Evolutionary conservation across 1,140 invertebrate species (phyloP).

Genomic region (Lepidurus apus): DNA sequence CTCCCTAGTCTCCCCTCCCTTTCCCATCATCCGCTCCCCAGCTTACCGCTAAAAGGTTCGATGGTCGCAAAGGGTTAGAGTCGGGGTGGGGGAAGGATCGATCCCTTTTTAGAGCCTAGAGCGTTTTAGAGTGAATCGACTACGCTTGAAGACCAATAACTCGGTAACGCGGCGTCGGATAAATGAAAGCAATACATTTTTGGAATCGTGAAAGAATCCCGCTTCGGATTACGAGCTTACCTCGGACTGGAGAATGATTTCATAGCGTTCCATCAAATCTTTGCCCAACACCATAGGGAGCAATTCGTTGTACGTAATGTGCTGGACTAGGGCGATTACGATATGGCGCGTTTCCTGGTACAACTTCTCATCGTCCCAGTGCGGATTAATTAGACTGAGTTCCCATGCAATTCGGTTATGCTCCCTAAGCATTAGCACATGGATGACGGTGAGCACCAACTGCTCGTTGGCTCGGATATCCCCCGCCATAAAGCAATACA

Average conservation of each 20-base stretch:
- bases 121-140: too few relatives aligned
- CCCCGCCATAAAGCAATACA: slow-evolving; percentile 54
- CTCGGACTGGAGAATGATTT: slow-evolving; percentile 38
- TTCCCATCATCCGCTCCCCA: too few relatives aligned
- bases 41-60: too few relatives aligned
- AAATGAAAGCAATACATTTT: not conserved
- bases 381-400: slow-evolving; percentile 48
- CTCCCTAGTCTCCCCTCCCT: too few relatives aligned
- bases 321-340: slow-evolving; percentile 50
- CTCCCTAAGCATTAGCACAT: slow-evolving; percentile 49
- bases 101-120: too few relatives aligned
- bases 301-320: slow-evolving; percentile 55
- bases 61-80: too few relatives aligned
- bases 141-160: too few relatives aligned
- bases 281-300: slow-evolving; percentile 53
- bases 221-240: slow-evolving; percentile 37
- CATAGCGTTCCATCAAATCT: slow-evolving; percentile 46
- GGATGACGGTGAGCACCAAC: slow-evolving; percentile 48
- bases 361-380: slow-evolving; percentile 53
- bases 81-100: too few relatives aligned
- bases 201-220: not conserved
- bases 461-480: slow-evolving; percentile 55
- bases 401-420: slow-evolving; percentile 49
- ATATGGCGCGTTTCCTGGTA: slow-evolving; percentile 54
- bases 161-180: not conserved